These are phyloP conservation scores for Thyatira batis DNA, from an alignment of 2,888 invertebrate species.

Conservation along the genomic window DNA sequence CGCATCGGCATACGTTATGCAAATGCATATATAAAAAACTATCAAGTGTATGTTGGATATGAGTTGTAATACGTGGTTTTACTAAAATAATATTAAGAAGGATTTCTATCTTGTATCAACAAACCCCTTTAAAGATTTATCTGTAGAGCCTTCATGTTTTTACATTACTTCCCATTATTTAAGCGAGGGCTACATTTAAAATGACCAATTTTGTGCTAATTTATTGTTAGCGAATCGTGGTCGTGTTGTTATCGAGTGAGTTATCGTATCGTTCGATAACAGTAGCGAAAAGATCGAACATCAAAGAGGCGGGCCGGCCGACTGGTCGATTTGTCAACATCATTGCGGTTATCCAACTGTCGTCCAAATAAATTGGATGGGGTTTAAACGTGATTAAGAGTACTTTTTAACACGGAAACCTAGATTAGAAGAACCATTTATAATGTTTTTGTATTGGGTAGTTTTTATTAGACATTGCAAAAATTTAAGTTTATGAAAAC, in stretches of 20 bases:
- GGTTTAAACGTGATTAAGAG: slow-evolving; percentile 54
- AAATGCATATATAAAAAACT: too few species aligned
- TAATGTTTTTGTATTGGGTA: neutral
- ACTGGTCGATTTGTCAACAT: slow-evolving; percentile 77
- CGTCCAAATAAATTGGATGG: slow-evolving; percentile 69
- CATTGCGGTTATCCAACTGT: slow-evolving; percentile 61
- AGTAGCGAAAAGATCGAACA: slow-evolving; percentile 69
- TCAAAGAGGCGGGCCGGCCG: slow-evolving; percentile 67
- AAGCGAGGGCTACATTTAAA: neutral
- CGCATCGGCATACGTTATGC: too few species aligned
- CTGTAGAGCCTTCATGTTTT: neutral
- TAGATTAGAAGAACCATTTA: neutral
- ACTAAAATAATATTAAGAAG: too few species aligned
- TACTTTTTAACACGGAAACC: slow-evolving; percentile 23
- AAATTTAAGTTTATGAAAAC: too few species aligned
- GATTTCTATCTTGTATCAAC: too few species aligned
- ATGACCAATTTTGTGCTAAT: slow-evolving; percentile 12
- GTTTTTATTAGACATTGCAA: too few species aligned
- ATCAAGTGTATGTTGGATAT: too few species aligned
- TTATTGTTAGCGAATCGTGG: slow-evolving; percentile 17
- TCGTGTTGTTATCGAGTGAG: slow-evolving; percentile 48
- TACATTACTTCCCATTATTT: neutral
- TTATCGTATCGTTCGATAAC: slow-evolving; percentile 58
- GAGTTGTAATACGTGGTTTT: too few species aligned
- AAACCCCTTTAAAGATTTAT: too few species aligned